These are phyloP conservation scores for Physeter macrocephalus DNA, from an alignment of 2,113 vertebrate species.

Conservation along the genomic window DNA sequence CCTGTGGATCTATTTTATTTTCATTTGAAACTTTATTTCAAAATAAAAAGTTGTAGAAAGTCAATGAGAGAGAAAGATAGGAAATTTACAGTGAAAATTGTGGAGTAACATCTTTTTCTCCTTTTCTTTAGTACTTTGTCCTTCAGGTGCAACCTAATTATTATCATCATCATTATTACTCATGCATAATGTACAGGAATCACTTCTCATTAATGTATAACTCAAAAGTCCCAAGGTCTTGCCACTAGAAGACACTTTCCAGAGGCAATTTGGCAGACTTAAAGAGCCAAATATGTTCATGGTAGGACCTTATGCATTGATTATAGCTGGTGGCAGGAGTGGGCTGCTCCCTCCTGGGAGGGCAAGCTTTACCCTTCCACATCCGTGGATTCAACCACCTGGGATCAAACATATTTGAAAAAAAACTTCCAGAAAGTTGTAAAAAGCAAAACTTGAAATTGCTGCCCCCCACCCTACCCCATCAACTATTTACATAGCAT, in stretches of 20 bases:
- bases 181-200: not conserved
- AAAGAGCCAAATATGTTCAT: not conserved
- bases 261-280: not conserved
- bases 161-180: not conserved
- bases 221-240: not conserved
- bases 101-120: not conserved
- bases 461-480: too few species aligned
- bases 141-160: not conserved
- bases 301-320: not conserved
- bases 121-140: not conserved
- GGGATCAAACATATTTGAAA: too few species aligned
- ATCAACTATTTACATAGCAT: too few species aligned
- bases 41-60: not conserved
- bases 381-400: too few species aligned
- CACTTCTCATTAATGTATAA: not conserved
- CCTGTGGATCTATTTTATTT: not conserved
- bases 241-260: not conserved
- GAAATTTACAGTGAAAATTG: not conserved
- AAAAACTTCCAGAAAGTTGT: too few species aligned
- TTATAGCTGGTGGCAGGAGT: not conserved
- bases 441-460: too few species aligned
- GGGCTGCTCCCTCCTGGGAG: not conserved
- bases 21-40: not conserved
- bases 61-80: not conserved
- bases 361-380: not conserved